Conservation (phyloP, 2,113 vertebrate genomes). For the Natator depressus region DNA sequence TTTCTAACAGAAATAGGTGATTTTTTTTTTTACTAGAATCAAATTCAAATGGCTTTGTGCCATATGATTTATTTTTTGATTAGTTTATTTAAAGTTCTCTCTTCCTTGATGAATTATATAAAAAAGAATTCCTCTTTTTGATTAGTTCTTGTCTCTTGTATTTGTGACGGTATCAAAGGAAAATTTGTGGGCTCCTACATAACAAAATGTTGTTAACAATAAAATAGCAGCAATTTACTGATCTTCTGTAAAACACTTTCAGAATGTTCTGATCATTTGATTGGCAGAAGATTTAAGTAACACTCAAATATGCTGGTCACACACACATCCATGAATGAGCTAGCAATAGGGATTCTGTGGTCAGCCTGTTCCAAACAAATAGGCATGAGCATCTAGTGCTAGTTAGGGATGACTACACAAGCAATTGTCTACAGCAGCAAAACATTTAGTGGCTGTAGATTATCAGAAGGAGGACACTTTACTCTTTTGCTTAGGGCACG, state of each 20-base stretch:
- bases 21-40: constrained; percentile 61
- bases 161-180: constrained; percentile 28
- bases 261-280: not conserved
- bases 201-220: not conserved
- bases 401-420: not conserved
- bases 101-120: constrained; percentile 61
- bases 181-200: not conserved
- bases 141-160: constrained; percentile 47
- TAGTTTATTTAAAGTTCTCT: constrained; percentile 47
- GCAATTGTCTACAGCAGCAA: not conserved
- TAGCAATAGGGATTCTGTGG: not conserved
- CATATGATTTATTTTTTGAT: constrained; percentile 56
- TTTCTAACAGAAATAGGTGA: constrained; percentile 57
- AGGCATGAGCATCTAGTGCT: not conserved
- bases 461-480: not conserved
- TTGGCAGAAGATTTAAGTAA: not conserved
- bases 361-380: not conserved
- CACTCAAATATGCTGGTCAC: not conserved
- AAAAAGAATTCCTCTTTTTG: constrained; percentile 46
- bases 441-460: not conserved
- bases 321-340: not conserved
- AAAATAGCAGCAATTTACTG: not conserved
- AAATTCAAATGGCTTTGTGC: constrained; percentile 59
- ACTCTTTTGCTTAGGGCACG: not conserved
- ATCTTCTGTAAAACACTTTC: not conserved